Evolutionary conservation across 2,113 vertebrate genomes (phyloP), one percentile per base, ranked within the genome.

Genomic region (Myotis lucifugus): DNA sequence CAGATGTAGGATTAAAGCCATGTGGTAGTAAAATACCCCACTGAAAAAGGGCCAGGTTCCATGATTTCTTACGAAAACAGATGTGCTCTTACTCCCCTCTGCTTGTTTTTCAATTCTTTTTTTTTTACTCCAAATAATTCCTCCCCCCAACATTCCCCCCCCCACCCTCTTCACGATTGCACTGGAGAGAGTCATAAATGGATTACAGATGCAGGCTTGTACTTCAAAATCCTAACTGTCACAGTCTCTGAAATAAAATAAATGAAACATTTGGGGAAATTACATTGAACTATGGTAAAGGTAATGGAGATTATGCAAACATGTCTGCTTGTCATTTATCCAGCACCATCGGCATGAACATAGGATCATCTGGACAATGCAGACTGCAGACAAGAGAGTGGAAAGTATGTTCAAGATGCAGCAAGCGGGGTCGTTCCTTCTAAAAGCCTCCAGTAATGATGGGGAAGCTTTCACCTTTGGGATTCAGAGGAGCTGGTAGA

Each of bases 1-100:
- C 99, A 99, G 99, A 99, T 99, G 99, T 99, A 98, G 98, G 98
- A 99, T 99, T 99, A 99, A 98, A 99, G 98, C 98, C 99, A 99
- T 98, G 98, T 99, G 99, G 99, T 99, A 99, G 98, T 99, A 99
- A 99, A 99, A 99, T 99, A 99, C 98, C 98, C 99, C 98, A 99
- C 98, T 98, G 98, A 98, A 99, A 98, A 98, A 98, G 98, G 98
- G 98, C 98, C 98, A 99, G 99, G 98, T 99, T 99, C 98, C 98
- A 98, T 98, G 98, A 99, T 99, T 98, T 98, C 98, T 98, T 98
- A 98, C 76, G 98, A 99, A 99, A 99, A 99, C 99, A 99, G 99
- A 99, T 99, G 99, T 99, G 98, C 98, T 98, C 97, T 98, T 98
- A 98, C 98, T 98, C 98, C 97, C 98, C 97, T 98, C 97, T 98